A percentile compares a stretch with the other conserved stretches of the same genome.
Evolutionary conservation across 1,140 invertebrate species (phyloP).

Genomic region (Laupala kohalensis): DNA sequence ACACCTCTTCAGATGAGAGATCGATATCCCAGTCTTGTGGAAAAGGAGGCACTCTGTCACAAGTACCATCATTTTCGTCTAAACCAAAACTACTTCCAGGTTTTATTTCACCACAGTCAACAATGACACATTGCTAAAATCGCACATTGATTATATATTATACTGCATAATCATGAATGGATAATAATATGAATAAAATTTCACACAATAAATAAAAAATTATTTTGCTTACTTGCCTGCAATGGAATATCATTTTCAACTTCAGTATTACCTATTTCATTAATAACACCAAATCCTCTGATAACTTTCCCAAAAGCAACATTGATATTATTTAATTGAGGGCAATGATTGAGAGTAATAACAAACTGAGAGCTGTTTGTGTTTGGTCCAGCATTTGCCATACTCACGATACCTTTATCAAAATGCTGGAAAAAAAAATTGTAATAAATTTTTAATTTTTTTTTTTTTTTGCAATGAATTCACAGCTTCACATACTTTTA

Average conservation of each 20-base stretch:
- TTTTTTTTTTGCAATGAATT: background rate
- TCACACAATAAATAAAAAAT: background rate
- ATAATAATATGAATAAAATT: background rate
- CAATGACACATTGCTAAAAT: constrained; percentile 45
- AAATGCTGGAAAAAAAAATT: constrained; percentile 42
- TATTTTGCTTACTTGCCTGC: constrained; percentile 30
- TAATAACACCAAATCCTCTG: constrained; percentile 51
- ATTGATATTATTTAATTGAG: constrained; percentile 78
- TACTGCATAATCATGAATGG: background rate
- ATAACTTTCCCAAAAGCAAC: constrained; percentile 78
- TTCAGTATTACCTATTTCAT: constrained; percentile 45
- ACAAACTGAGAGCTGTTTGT: constrained; percentile 93
- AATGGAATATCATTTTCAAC: constrained; percentile 40
- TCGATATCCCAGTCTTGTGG: constrained; percentile 53
- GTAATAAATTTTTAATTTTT: constrained; percentile 22
- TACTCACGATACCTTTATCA: constrained; percentile 58
- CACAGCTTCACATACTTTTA: constrained; percentile 37
- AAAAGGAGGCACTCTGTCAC: constrained; percentile 54
- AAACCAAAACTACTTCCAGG: constrained; percentile 46
- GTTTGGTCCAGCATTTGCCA: constrained; percentile 81
- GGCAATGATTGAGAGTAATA: constrained; percentile 69
- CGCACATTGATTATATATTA: background rate
- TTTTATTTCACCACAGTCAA: constrained; percentile 57
- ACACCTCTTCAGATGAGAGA: background rate
- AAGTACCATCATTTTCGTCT: constrained; percentile 50